Evolutionary conservation across 2,888 invertebrate genomes (phyloP), one percentile per base, ranked within the genome.

Genomic region (Mesorhabditis belari): DNA sequence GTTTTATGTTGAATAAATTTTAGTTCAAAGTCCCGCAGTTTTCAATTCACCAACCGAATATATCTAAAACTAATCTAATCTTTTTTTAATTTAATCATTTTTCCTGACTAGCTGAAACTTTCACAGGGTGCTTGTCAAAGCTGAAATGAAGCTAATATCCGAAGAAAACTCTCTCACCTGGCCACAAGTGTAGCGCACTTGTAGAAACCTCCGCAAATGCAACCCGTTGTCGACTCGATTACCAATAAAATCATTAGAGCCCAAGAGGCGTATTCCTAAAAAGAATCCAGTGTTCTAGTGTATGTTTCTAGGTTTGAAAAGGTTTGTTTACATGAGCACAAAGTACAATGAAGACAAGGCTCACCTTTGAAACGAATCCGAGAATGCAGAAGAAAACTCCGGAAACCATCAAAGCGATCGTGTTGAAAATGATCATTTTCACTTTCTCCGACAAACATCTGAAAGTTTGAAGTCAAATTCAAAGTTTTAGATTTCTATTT

Each of bases 401-500:
- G 9, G 71, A 71, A 21, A 69, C 67, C 58, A 67, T 70, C 21
- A 77, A 57, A 19, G 77, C 77, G 28, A 77, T 71, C 0, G 74
- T 67, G 62, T 77, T 77, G 67, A 74, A 77, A 26, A 77, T 65
- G 61, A 71, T 64, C 73, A 78, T 69, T 55, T 78, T 78, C 26
- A 63, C 58, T 21, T 65, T 66, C 55, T 78, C 78, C 9, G 71
- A 64, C 19, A 71, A 53, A 58, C 65, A 75, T 50, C 76, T 76
- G 56, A 55, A 70, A 44, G 27, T 9, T 5, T 19, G 44, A n/a
- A n/a, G 44, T 35, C 1, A 35, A 17, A 17, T 35, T 35, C 44
- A n/a, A n/a, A n/a, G n/a, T n/a, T n/a, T n/a, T n/a, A n/a, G n/a
- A n/a, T n/a, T n/a, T n/a, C n/a, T n/a, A n/a, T n/a, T n/a, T n/a